These are phyloP conservation scores for Ostrea edulis DNA, from an alignment of 1,140 invertebrate species.

Conservation along the genomic window DNA sequence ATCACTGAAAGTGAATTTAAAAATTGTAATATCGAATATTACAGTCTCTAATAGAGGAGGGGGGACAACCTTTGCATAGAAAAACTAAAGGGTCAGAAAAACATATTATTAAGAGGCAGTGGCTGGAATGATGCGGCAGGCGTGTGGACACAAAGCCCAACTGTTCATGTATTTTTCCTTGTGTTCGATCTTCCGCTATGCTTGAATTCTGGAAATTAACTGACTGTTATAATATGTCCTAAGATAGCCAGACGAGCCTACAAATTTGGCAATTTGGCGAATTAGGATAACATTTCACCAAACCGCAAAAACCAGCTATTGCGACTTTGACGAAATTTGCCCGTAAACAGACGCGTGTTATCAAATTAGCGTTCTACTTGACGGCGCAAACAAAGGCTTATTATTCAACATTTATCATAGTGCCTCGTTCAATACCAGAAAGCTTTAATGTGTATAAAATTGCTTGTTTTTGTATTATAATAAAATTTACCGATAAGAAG, in stretches of 20 bases:
- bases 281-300: constrained; percentile 31
- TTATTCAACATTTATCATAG: constrained; percentile 39
- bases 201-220: constrained; percentile 15
- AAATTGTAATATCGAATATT: no score
- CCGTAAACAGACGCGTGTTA: constrained; percentile 27
- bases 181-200: background rate
- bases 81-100: background rate
- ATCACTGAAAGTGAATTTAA: no score
- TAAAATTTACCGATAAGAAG: constrained; percentile 27
- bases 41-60: background rate
- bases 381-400: constrained; percentile 34
- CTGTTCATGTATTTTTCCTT: background rate
- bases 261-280: constrained; percentile 32
- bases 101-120: background rate
- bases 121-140: background rate
- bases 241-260: background rate
- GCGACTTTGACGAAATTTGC: constrained; percentile 31
- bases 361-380: constrained; percentile 20
- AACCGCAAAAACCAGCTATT: constrained; percentile 34
- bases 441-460: constrained; percentile 38
- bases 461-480: constrained; percentile 39
- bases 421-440: background rate
- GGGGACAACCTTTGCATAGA: background rate
- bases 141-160: background rate
- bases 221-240: constrained; percentile 23